phyloP scores from a whole-genome alignment of 2,888 invertebrate species.

The Protophormia terraenovae region DNA sequence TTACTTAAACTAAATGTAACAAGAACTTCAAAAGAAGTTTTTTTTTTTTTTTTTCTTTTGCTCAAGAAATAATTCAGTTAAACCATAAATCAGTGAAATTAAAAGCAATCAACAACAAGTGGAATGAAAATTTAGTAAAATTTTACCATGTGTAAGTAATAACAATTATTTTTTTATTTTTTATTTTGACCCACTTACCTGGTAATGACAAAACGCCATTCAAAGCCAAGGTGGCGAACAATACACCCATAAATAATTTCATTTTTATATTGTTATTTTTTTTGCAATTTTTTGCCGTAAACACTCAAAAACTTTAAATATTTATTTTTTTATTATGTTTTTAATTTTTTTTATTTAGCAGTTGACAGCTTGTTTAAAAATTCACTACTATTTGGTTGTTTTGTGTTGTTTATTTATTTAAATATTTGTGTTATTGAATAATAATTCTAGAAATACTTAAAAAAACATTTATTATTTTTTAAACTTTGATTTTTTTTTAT shows the following conservation, averaged over 20 bases:
- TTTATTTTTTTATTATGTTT: slow-evolving; percentile 14
- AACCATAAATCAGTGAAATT: not conserved
- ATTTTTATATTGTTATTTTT: slow-evolving; percentile 69
- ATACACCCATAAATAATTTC: slow-evolving; percentile 76
- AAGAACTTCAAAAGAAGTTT: not conserved
- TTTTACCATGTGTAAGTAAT: not conserved
- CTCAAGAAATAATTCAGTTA: not conserved
- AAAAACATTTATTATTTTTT: not conserved
- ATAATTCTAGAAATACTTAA: slow-evolving; percentile 44
- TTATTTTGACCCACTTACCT: slow-evolving; percentile 75
- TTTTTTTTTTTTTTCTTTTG: too few relatives aligned
- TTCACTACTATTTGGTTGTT: not conserved
- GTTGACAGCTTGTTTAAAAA: not conserved
- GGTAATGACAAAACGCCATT: slow-evolving; percentile 77
- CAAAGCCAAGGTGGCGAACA: slow-evolving; percentile 76
- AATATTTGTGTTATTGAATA: slow-evolving; percentile 43
- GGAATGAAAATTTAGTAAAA: not conserved
- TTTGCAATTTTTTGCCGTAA: slow-evolving; percentile 5
- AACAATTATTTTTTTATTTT: not conserved
- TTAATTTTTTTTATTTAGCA: slow-evolving; percentile 6
- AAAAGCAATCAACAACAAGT: not conserved
- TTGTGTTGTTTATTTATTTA: slow-evolving; percentile 2
- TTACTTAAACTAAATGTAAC: not conserved
- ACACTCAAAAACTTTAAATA: slow-evolving; percentile 35
- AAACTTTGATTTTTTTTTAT: not conserved